These are phyloP conservation scores for Eupithecia subumbrata DNA, from an alignment of 2,888 invertebrate genomes.

Conservation along the genomic window DNA sequence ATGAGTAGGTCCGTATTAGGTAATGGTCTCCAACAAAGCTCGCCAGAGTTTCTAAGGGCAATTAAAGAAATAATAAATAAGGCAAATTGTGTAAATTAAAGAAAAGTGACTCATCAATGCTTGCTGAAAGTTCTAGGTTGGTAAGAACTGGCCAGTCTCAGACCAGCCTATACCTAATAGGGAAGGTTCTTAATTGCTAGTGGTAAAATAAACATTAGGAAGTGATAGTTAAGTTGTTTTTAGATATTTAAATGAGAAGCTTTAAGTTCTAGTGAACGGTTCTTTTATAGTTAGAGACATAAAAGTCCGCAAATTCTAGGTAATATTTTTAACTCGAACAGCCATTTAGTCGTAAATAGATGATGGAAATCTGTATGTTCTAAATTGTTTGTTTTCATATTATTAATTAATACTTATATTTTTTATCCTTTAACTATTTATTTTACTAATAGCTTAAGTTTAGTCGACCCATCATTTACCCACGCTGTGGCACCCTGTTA, in stretches of 20 bases:
- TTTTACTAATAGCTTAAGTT: too few relatives aligned
- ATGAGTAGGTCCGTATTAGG: background rate
- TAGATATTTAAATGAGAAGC: background rate
- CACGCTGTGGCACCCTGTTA: too few relatives aligned
- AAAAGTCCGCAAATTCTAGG: background rate
- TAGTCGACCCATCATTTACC: too few relatives aligned
- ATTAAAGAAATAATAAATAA: too few relatives aligned
- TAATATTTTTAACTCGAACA: background rate
- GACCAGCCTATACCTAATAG: background rate
- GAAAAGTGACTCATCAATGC: background rate
- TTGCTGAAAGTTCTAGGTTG: background rate
- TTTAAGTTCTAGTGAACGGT: background rate
- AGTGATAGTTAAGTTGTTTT: conserved; percentile 1
- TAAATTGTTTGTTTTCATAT: too few relatives aligned
- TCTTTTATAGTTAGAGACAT: background rate
- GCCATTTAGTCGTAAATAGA: background rate
- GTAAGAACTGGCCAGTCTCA: background rate
- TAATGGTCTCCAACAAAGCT: background rate
- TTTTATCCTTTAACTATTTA: too few relatives aligned
- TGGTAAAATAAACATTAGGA: background rate
- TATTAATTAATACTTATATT: too few relatives aligned
- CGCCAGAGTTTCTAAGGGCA: background rate
- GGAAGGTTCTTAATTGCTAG: background rate
- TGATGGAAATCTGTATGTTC: background rate
- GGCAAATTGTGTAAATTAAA: background rate